Base-by-base conservation (phyloP, 2,797 vertebrate genomes). In the Salmo trutta region DNA sequence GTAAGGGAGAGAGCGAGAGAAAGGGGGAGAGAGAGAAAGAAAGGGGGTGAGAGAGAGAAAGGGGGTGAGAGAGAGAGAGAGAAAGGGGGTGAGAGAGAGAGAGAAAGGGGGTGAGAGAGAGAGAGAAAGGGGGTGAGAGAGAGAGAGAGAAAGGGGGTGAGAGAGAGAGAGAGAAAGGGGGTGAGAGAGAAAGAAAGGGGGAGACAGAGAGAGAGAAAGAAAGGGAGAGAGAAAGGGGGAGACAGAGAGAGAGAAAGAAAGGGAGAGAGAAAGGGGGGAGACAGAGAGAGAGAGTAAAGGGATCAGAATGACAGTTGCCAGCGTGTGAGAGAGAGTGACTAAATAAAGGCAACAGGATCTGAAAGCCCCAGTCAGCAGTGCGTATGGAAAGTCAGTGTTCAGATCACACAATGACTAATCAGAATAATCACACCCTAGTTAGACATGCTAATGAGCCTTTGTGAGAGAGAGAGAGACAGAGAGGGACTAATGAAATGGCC, bases 401-500 rank as follows among this genome's bases (percentile, higher is more conserved):
- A n/a, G 16, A 17, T 56, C 41, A 47, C 53, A 56, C 16, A 56
- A 19, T n/a, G 53, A 56, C 53, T 56, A 56, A 17, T 56, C 19
- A 17, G 53, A 56, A 56, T 56, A 56, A 56, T 56, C 53, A 5
- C 16, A n/a, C 53, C 53, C 16, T 17, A 56, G 53, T n/a, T 19
- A 56, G 53, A 56, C 10, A 10, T 12, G 41, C 53, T 56, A 56
- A 56, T 5, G 6, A 17, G 1, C 53, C 15, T 54, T 19, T 16
- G 59, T 71, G 21, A 24, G 41, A 65, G 33, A 73, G 16, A 76
- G 56, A 67, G 54, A 67, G 36, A 82, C 27, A 75, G 53, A 67
- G 56, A 73, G 79, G 84, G 29, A 71, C 73, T 47, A 47, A 47
- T 47, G 41, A n/a, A 62, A 62, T 62, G 56, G 56, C 19, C 7